Conservation (phyloP, 1,140 invertebrate genomes). For the Drosophila tani region DNA sequence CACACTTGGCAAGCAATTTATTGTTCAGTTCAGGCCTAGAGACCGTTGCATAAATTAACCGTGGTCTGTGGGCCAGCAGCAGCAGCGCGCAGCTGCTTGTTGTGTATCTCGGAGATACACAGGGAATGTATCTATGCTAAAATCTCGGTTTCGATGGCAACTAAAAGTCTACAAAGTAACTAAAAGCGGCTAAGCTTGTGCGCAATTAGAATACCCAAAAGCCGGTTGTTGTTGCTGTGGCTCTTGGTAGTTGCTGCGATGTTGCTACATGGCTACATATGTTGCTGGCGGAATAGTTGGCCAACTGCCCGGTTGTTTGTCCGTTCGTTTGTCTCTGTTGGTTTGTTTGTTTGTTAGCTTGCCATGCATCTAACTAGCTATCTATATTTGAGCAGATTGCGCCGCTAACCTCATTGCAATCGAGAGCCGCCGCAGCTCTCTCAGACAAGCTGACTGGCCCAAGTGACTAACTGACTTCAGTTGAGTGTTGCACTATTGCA, state of each 20-base stretch:
- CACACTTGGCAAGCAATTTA: slow-evolving; percentile 72
- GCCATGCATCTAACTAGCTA: slow-evolving; percentile 76
- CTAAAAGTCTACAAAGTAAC: slow-evolving; percentile 81
- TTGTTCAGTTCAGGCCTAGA: slow-evolving; percentile 46
- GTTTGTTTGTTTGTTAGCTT: slow-evolving; percentile 48
- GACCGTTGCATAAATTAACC: slow-evolving; percentile 74
- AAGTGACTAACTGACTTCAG: slow-evolving; percentile 63
- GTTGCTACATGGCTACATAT: slow-evolving; percentile 77
- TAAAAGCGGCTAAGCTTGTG: slow-evolving; percentile 82
- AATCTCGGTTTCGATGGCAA: slow-evolving; percentile 58
- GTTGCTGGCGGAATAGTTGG: slow-evolving; percentile 56
- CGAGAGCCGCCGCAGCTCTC: slow-evolving; percentile 47
- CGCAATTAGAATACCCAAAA: slow-evolving; percentile 77
- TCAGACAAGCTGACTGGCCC: slow-evolving; percentile 72
- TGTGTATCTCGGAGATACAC: slow-evolving; percentile 16
- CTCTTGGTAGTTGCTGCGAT: slow-evolving; percentile 44
- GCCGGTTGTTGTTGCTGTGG: slow-evolving; percentile 46
- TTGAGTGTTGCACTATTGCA: slow-evolving; percentile 16
- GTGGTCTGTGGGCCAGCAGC: slow-evolving; percentile 31
- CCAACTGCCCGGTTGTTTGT: slow-evolving; percentile 24
- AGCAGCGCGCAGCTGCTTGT: slow-evolving; percentile 12
- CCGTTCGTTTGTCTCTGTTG: slow-evolving; percentile 9
- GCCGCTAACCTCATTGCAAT: slow-evolving; percentile 80
- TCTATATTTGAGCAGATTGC: slow-evolving; percentile 83
- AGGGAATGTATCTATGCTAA: slow-evolving; percentile 58